Base-by-base conservation (phyloP, 2,888 invertebrate genomes). In the Lycophotia porphyrea region DNA sequence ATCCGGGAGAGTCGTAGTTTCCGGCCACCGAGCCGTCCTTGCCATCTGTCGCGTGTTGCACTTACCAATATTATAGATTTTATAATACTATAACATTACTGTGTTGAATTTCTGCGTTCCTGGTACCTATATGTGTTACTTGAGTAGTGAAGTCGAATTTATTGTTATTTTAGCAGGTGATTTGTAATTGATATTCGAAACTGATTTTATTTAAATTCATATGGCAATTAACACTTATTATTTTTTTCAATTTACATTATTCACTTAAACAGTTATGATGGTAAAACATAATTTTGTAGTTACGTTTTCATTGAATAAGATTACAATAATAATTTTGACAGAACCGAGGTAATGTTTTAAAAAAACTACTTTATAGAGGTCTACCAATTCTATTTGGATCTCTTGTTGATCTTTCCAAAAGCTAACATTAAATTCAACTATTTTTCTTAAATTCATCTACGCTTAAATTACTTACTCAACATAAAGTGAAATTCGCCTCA, bases 1-100 rank as follows among this genome's bases (percentile, higher is more conserved):
- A 94, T 94, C 93, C 94, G 92, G 91, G 86, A 87, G 84, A 90
- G 90, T 89, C 89, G 88, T 88, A 90, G 87, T 90, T 92, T 92
- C 93, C 93, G 92, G 90, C 87, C 90, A 82, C 89, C 87, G 87
- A 86, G 84, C 87, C 89, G 88, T 89, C 90, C 81, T 79, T 73
- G 80, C 88, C 90, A 90, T 90, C 90, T 90, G 91, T 88, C 88
- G 87, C 88, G 82, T 69, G 70, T 76, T 81, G 77, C 78, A 81
- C 76, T 76, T 74, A 81, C 87, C 81, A 77, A 79, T 87, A 81
- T 80, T 84, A 87, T 80, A 77, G 65, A 87, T 84, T 83, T 79
- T 80, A 78, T 80, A 75, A 75, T 72, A 78, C 63, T 63, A 71
- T 76, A 66, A 69, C 67, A 76, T 78, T 80, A 73, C 63, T 78